These are phyloP conservation scores for Heliconius charithonia DNA, from an alignment of 2,888 invertebrate species.

Conservation along the genomic window DNA sequence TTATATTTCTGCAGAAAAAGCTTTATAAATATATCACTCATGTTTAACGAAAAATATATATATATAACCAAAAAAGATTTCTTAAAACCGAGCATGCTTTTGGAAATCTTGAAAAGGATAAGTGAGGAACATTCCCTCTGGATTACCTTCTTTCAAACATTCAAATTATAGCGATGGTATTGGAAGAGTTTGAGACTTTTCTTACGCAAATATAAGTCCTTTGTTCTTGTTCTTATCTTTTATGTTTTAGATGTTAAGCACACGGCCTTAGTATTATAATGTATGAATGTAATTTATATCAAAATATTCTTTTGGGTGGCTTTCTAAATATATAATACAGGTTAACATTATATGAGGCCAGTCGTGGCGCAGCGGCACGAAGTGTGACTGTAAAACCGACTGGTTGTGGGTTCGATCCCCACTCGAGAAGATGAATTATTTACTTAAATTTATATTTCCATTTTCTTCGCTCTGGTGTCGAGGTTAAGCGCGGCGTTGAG, in stretches of 20 bases:
- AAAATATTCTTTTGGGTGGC: background rate
- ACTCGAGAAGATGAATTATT: too few relatives aligned
- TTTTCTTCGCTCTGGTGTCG: too few relatives aligned
- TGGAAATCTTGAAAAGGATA: slow-evolving; percentile 20
- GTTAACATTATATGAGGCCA: too few relatives aligned
- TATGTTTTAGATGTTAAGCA: slow-evolving; percentile 14
- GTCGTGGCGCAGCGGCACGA: too few relatives aligned
- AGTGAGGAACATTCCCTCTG: slow-evolving; percentile 33
- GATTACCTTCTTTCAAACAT: slow-evolving; percentile 34
- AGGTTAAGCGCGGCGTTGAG: too few relatives aligned
- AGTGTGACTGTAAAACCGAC: too few relatives aligned
- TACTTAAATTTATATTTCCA: too few relatives aligned
- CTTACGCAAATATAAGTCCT: slow-evolving; percentile 18
- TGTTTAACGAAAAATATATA: background rate
- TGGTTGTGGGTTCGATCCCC: too few relatives aligned
- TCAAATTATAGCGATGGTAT: slow-evolving; percentile 36
- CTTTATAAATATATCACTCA: background rate
- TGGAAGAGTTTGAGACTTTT: slow-evolving; percentile 33
- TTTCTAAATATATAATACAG: too few relatives aligned
- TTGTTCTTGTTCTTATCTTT: slow-evolving; percentile 29
- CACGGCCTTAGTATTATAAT: slow-evolving; percentile 1
- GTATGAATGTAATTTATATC: slow-evolving; percentile 8
- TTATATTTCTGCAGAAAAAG: too few relatives aligned
- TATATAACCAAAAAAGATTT: background rate
- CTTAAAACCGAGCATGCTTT: background rate